phyloP scores from a whole-genome alignment of 2,113 vertebrate species.

The Peromyscus maniculatus region DNA sequence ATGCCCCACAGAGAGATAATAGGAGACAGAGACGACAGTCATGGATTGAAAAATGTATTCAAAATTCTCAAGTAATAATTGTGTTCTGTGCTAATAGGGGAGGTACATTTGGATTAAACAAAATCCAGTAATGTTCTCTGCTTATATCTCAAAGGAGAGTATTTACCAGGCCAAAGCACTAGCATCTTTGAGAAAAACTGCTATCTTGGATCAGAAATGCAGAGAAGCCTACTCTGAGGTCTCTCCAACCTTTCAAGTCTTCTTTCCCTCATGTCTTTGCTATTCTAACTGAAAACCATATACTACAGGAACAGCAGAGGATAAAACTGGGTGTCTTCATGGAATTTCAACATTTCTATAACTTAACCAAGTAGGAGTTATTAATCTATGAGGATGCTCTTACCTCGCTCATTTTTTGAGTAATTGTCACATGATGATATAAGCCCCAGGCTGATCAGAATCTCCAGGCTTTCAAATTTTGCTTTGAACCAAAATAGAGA shows the following conservation, averaged over 20 bases:
- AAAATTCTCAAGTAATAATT: background rate
- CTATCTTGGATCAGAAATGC: background rate
- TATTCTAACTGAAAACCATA: background rate
- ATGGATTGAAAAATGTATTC: background rate
- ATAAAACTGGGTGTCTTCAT: background rate
- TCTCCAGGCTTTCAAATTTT: background rate
- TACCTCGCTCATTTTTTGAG: background rate
- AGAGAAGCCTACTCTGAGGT: background rate
- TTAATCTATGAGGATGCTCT: background rate
- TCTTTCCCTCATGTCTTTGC: background rate
- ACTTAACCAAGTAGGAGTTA: background rate
- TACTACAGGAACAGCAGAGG: background rate
- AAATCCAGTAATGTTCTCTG: constrained; percentile 14
- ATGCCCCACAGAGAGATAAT: background rate
- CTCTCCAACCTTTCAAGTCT: background rate
- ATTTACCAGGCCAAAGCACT: background rate
- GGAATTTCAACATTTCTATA: background rate
- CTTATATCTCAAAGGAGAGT: constrained; percentile 29
- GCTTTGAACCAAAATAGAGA: constrained; percentile 1
- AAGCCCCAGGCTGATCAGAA: background rate
- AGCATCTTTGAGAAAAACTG: background rate
- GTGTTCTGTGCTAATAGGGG: constrained; percentile 1
- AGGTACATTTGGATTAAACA: background rate
- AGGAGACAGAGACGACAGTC: constrained; percentile 5
- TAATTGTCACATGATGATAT: background rate